These are phyloP conservation scores for Caenorhabditis japonica DNA, from an alignment of 2,888 invertebrate genomes.

Conservation along the genomic window DNA sequence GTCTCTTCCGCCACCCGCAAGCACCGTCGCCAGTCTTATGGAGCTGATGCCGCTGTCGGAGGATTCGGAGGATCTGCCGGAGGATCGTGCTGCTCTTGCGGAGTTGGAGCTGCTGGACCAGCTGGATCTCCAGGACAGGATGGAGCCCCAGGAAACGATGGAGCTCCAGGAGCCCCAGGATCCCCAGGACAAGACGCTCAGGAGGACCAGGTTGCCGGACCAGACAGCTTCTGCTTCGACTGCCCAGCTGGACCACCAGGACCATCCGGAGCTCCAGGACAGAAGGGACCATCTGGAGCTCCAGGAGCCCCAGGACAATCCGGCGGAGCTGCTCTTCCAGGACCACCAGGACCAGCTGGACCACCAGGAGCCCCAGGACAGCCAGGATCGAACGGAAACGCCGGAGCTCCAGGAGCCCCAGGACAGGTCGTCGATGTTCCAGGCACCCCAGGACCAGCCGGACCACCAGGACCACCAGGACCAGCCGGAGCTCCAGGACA, in stretches of 20 bases:
- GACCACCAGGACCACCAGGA: constrained; percentile 68
- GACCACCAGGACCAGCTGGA: constrained; percentile 60
- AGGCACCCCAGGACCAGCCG: constrained; percentile 66
- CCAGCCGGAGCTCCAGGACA: constrained; percentile 65
- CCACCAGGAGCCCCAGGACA: constrained; percentile 60
- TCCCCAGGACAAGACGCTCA: constrained; percentile 62
- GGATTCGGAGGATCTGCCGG: constrained; percentile 53
- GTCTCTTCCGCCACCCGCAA: constrained; percentile 45
- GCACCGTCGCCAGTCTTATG: constrained; percentile 43
- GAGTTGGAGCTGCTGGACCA: constrained; percentile 63
- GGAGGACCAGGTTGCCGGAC: constrained; percentile 44
- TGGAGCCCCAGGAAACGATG: constrained; percentile 65
- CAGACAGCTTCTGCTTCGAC: constrained; percentile 67
- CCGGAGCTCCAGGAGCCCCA: constrained; percentile 61
- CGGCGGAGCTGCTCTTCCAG: constrained; percentile 58
- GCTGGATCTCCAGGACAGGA: constrained; percentile 63
- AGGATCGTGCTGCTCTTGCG: constrained; percentile 63
- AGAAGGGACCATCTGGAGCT: constrained; percentile 61
- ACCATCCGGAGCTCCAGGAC: constrained; percentile 61
- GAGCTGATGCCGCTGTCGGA: constrained; percentile 54
- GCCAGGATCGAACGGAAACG: constrained; percentile 64
- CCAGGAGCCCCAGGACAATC: constrained; percentile 60
- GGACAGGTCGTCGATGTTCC: constrained; percentile 61
- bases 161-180: constrained; percentile 64
- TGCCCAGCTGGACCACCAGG: constrained; percentile 62